These are phyloP conservation scores for Ctenodactylus gundi DNA, from an alignment of 2,113 vertebrate genomes.

Conservation along the genomic window DNA sequence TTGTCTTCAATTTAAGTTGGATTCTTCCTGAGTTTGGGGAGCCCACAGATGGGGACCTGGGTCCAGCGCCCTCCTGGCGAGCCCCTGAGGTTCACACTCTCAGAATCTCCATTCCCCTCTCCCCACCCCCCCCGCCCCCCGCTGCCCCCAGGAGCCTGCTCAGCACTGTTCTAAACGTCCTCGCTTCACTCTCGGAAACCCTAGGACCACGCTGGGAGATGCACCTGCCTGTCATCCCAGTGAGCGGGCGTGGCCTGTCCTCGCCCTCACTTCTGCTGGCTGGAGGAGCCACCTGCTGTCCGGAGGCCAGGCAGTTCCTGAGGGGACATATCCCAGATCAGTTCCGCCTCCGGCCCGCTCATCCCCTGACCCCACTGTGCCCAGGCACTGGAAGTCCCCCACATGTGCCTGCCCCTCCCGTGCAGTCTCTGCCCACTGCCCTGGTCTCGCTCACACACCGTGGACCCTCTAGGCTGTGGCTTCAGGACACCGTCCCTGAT, in stretches of 20 bases:
- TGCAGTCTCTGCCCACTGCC: background rate
- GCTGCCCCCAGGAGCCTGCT: rapidly evolving
- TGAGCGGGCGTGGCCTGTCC: rapidly evolving
- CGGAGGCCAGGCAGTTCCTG: background rate
- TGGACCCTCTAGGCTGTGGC: background rate
- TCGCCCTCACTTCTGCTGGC: background rate
- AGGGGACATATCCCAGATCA: too few relatives aligned
- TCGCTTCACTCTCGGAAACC: background rate
- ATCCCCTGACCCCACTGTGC: rapidly evolving
- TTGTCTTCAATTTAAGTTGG: background rate
- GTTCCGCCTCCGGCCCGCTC: too few relatives aligned
- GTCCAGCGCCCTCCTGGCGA: background rate
- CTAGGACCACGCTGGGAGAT: background rate
- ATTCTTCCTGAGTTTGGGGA: background rate
- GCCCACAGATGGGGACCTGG: too few relatives aligned
- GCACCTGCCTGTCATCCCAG: background rate
- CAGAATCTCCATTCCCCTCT: background rate
- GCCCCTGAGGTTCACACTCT: background rate
- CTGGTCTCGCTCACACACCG: background rate
- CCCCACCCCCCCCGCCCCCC: too few relatives aligned
- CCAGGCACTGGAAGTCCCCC: background rate
- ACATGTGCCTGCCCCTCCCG: rapidly evolving
- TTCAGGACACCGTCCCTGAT: background rate
- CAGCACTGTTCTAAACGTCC: background rate
- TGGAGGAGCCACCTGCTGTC: background rate